Base-by-base conservation (phyloP, 2,888 invertebrate genomes). In the Aquatica leii region DNA sequence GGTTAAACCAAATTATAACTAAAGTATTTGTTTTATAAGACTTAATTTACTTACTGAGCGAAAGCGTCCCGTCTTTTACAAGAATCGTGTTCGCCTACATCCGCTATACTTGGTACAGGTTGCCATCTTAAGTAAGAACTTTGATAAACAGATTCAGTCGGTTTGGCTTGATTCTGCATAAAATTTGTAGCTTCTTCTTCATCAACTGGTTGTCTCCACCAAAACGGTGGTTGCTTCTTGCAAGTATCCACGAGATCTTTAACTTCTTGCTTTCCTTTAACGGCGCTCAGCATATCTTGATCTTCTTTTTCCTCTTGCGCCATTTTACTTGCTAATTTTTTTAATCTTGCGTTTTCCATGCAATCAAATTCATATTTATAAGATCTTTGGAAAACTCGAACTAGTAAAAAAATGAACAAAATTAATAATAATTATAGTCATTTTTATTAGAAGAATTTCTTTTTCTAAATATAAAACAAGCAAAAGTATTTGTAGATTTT, bases 331-430 rank as follows among this genome's bases (percentile, higher is more conserved):
- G 80, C 80, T 4, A 81, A 60, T 61, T 77, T 77, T 50, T 76
- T 69, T 11, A 74, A 72, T 4, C 84, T 80, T 1, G 81, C 77
- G 46, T 82, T 82, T 61, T 79, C 82, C 35, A 85, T 79, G 67
- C 86, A 87, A 66, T 86, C 86, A 43, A 86, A 72, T 70, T 87
- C 87, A 66, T 84, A 86, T 68, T 84, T 84, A 71, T 84, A 86
- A 0, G 87, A 85, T 6, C 86, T 83, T 43, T 86, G 85, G 72
- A 86, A 86, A 1, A 86, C 71, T 58, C 74, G 72, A 54, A 78
- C 81, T 81, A 63, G 50, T 77, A 2, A 18, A 11, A 9, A 2
- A 1, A 20, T 15, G 9, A 11, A 35, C n/a, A 15, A 11, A 5
- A 40, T 40, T 40, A 24, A 24, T 24, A n/a, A n/a, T n/a, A n/a